Percentiles rank a stretch among this genome's conserved stretches.
These are phyloP conservation scores for Podarcis lilfordi DNA, from an alignment of 2,797 vertebrate species.

Conservation along the genomic window DNA sequence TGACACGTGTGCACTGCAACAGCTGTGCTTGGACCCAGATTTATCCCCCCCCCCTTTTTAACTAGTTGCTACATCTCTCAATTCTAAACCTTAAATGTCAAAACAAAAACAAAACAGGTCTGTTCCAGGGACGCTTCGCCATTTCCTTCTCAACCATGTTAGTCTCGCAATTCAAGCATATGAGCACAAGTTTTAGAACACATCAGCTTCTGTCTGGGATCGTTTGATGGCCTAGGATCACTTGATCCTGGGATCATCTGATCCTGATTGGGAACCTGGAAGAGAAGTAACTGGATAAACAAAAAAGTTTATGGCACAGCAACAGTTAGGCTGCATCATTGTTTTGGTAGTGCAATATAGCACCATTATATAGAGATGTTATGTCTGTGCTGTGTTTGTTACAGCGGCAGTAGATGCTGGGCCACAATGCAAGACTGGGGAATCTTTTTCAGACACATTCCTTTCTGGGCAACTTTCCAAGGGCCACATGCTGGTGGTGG, in stretches of 20 bases:
- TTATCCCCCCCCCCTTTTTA: neutral
- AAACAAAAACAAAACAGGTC: neutral
- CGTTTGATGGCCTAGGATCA: neutral
- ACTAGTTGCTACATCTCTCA: neutral
- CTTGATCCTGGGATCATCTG: neutral
- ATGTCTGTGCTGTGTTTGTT: too few species aligned
- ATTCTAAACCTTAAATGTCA: neutral
- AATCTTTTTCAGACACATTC: too few species aligned
- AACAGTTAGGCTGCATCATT: neutral
- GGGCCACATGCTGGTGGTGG: too few species aligned
- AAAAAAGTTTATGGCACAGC: neutral
- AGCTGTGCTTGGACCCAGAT: neutral
- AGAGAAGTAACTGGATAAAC: neutral
- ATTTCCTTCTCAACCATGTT: neutral
- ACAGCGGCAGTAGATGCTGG: too few species aligned
- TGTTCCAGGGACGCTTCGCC: neutral
- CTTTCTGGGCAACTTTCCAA: too few species aligned
- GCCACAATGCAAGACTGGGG: too few species aligned
- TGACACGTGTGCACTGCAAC: neutral
- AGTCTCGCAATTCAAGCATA: neutral
- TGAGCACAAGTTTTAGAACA: neutral
- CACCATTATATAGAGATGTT: too few species aligned
- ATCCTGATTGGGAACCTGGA: neutral
- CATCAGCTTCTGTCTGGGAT: neutral
- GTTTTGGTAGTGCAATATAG: too few species aligned